phyloP scores from a whole-genome alignment of 1,140 invertebrate species.

The Solenopsis invicta region DNA sequence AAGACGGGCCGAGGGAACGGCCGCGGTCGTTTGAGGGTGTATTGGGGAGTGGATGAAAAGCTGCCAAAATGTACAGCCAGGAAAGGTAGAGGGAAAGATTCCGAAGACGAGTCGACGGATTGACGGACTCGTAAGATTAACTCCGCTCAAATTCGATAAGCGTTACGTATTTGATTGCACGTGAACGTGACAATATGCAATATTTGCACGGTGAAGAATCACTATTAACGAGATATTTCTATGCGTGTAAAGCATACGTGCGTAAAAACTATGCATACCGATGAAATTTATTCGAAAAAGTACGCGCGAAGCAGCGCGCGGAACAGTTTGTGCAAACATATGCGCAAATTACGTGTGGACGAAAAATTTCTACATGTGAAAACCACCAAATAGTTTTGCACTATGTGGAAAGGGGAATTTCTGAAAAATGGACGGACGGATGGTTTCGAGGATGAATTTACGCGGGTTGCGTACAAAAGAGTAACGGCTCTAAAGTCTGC shows the following conservation, averaged over 20 bases:
- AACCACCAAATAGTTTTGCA: constrained; percentile 27
- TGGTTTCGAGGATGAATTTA: background rate
- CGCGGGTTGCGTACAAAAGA: constrained; percentile 3
- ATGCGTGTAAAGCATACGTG: constrained; percentile 4
- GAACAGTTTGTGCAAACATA: constrained; percentile 36
- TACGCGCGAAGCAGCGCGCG: constrained; percentile 16
- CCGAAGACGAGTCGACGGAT: background rate
- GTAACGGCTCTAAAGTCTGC: background rate
- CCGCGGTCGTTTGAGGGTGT: background rate
- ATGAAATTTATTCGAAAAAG: constrained; percentile 44
- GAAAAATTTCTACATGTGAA: constrained; percentile 43
- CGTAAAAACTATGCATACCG: constrained; percentile 14
- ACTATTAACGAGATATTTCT: constrained; percentile 11
- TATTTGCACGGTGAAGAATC: constrained; percentile 16
- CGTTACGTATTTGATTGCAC: background rate
- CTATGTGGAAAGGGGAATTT: background rate
- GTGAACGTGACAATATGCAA: constrained; percentile 13
- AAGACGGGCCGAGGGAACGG: background rate
- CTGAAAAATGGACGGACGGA: background rate
- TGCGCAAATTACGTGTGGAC: constrained; percentile 3
- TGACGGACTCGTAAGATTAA: background rate
- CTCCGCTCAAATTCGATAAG: constrained; percentile 8
- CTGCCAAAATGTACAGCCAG: background rate
- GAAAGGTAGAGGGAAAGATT: background rate
- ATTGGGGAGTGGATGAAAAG: constrained; percentile 56